phyloP scores from a whole-genome alignment of 2,888 invertebrate genomes.

The Diaprepes abbreviatus region DNA sequence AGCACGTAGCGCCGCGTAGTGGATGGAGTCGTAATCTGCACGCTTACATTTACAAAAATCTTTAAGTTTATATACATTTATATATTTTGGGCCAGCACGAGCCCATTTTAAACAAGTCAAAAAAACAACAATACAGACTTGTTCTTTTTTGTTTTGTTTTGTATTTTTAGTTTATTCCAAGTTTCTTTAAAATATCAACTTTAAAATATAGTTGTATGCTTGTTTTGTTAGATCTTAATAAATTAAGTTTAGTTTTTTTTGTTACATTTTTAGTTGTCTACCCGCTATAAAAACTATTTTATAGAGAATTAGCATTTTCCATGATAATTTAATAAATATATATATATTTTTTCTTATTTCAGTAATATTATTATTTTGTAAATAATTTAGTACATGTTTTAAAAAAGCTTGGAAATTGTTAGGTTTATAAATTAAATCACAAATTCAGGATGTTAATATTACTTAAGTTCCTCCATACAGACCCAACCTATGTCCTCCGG shows the following conservation, averaged over 20 bases:
- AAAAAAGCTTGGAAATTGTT: conserved; percentile 8
- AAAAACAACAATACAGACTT: conserved; percentile 8
- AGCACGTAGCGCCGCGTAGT: conserved; percentile 50
- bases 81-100: conserved; percentile 39
- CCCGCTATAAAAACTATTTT: too few species aligned
- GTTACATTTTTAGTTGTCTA: too few species aligned
- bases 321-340: too few species aligned
- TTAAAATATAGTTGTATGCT: too few species aligned
- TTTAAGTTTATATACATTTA: conserved; percentile 27
- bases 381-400: too few species aligned
- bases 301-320: too few species aligned
- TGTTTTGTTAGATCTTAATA: too few species aligned
- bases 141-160: neutral
- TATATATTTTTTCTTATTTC: too few species aligned
- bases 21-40: conserved; percentile 46
- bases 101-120: conserved; percentile 24
- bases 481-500: conserved; percentile 40
- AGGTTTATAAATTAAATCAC: neutral
- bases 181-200: conserved; percentile 18
- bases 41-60: conserved; percentile 41
- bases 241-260: too few species aligned
- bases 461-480: neutral
- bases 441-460: conserved; percentile 10
- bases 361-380: too few species aligned
- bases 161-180: conserved; percentile 15